phyloP scores from a whole-genome alignment of 2,888 invertebrate genomes.

The Hydrotaea diabolus region DNA sequence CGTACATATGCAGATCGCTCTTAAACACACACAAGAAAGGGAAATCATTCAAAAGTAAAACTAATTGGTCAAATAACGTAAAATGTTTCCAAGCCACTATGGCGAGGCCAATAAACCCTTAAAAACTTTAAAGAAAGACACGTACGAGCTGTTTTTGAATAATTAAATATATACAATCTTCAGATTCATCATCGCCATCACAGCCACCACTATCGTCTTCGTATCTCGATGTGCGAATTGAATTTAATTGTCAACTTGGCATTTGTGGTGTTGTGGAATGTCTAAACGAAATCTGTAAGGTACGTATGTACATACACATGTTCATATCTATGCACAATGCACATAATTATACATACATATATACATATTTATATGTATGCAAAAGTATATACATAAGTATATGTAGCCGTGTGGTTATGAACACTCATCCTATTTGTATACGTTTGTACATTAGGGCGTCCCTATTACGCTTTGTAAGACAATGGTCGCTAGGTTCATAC shows the following conservation, averaged over 20 bases:
- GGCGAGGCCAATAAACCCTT: constrained; percentile 53
- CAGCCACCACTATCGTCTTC: constrained; percentile 39
- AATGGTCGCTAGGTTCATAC: too few relatives aligned
- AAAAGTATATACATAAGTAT: too few relatives aligned
- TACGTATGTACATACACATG: neutral
- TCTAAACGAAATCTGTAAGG: neutral
- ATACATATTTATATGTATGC: neutral
- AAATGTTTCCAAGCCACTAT: neutral
- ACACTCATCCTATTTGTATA: too few relatives aligned
- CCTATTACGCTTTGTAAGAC: neutral
- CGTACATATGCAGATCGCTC: too few relatives aligned
- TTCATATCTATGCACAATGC: neutral
- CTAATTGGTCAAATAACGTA: neutral
- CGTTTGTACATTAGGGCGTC: neutral
- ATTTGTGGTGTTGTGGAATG: constrained; percentile 39
- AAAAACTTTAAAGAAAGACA: constrained; percentile 20
- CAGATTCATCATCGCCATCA: constrained; percentile 43
- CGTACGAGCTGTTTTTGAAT: constrained; percentile 37
- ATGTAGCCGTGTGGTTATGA: too few relatives aligned
- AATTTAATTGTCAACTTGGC: constrained; percentile 62
- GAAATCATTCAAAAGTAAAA: constrained; percentile 2
- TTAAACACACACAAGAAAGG: neutral
- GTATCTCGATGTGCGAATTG: constrained; percentile 62
- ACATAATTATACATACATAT: too few relatives aligned
- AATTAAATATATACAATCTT: constrained; percentile 47